Base-by-base conservation (phyloP, 1,140 invertebrate genomes). In the Microplitis demolitor region DNA sequence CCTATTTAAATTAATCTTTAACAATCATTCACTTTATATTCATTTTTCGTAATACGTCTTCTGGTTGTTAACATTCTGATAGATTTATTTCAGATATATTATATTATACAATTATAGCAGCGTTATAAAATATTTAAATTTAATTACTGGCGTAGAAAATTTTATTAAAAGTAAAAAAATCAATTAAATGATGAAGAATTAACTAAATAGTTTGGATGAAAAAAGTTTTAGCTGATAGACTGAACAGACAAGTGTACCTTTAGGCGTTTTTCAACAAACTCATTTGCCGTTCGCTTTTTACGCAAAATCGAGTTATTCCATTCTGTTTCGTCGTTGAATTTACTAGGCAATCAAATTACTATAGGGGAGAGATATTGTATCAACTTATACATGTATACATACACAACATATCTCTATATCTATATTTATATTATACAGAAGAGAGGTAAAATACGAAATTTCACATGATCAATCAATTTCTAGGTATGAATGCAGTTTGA, bases 281-380 rank as follows among this genome's bases (percentile, higher is more conserved):
- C 69, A 33, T 69, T 60, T 34, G 39, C 35, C 24, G 4, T 37
- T 16, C 67, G 37, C 35, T 60, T 71, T 62, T 71, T 45, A 61
- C 45, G 33, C 16, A 63, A 63, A 71, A 71, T 71, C 33, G 35
- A 71, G 58, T 71, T 71, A 62, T 53, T 24, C 69, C 58, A 58
- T 71, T 71, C 69, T 71, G 69, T 63, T 71, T 53, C 14, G 13
- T 50, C 37, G 58, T 24, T 50, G 37, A 51, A 51, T 53, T 71
- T 34, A 53, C n/a, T 45, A 31, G 69, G 56, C 60, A 71, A 71
- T 71, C 31, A 24, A 63, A 63, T 71, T 71, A 71, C 61, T 31
- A 45, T 50, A 58, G 60, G 54, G 54, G 67, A 31, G 58, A 35
- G 58, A 35, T 39, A 53, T 54, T 54, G 53, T 54, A 54, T 54